Evolutionary conservation across 1,140 invertebrate species (phyloP), one percentile per base, ranked within the genome.

Genomic region (Drosophila mauritiana): DNA sequence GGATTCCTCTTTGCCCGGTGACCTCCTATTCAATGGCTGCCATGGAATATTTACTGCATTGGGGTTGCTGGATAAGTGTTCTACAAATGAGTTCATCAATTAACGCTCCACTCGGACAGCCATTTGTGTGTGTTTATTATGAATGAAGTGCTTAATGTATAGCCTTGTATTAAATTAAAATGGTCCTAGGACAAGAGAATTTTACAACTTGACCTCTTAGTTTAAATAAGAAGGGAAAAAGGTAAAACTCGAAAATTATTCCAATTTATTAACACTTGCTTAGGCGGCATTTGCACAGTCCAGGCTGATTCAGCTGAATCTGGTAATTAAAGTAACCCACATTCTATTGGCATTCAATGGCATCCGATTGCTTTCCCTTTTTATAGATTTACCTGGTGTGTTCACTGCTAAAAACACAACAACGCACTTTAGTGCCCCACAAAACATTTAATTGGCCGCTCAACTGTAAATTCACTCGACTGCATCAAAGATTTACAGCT

Each of bases 51-150:
- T 56, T 72, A 72, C 68, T 45, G 54, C 54, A 53, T 34, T 52
- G 79, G 52, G 48, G 67, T 54, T 64, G 51, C 58, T 39, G 72
- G 52, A 49, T 72, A 75, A 75, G 49, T 74, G 75, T 59, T 39
- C 42, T 51, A 62, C 76, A 80, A 80, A 77, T 80, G 64, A 75
- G 61, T 40, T 61, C 70, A 83, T 84, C 78, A 80, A 84, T 83
- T 82, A 78, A 76, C 40, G 36, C 64, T 57, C 63, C 13, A 15
- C 34, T 13, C 13, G 34, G 13, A 31, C 7, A 12, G 10, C 31
- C 39, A 45, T 43, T 40, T 20, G 22, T 17, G 13, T 34, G 36
- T 42, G 8, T 37, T 37, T n/a, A 49, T 43, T 67, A 70, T 56
- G 34, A 56, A 70, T 70, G 12, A 15, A 46, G 12, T 39, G 13